Conservation (phyloP, 2,113 vertebrate species). For the Cinclus cinclus region DNA sequence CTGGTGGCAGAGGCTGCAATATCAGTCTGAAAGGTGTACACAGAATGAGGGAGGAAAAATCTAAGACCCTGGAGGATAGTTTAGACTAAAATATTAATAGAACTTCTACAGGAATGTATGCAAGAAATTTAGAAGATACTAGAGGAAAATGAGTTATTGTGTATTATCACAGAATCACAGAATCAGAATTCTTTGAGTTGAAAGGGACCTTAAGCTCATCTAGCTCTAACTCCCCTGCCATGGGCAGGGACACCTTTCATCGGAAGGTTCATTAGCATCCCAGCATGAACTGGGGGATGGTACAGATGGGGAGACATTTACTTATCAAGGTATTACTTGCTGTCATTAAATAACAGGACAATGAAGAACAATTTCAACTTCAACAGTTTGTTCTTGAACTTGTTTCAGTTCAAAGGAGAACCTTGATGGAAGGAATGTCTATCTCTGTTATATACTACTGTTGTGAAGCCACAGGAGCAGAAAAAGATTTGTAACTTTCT, state of each 20-base stretch:
- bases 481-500: not conserved
- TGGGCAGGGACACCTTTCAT: not conserved
- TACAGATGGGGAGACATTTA: not conserved
- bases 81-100: not conserved
- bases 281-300: not conserved
- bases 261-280: not conserved
- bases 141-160: not conserved
- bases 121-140: not conserved
- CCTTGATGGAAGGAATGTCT: not conserved
- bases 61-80: not conserved
- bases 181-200: not conserved
- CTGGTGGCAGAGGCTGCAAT: not conserved
- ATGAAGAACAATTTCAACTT: not conserved
- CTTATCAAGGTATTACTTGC: not conserved
- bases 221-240: not conserved
- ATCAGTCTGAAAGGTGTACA: not conserved
- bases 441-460: not conserved
- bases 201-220: not conserved
- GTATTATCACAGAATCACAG: not conserved
- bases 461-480: not conserved
- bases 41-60: not conserved
- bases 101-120: fast-evolving
- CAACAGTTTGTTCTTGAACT: not conserved
- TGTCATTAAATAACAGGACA: not conserved
- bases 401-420: not conserved